Evolutionary conservation across 2,113 vertebrate genomes (phyloP), one percentile per base, ranked within the genome.

Genomic region (Castor canadensis): DNA sequence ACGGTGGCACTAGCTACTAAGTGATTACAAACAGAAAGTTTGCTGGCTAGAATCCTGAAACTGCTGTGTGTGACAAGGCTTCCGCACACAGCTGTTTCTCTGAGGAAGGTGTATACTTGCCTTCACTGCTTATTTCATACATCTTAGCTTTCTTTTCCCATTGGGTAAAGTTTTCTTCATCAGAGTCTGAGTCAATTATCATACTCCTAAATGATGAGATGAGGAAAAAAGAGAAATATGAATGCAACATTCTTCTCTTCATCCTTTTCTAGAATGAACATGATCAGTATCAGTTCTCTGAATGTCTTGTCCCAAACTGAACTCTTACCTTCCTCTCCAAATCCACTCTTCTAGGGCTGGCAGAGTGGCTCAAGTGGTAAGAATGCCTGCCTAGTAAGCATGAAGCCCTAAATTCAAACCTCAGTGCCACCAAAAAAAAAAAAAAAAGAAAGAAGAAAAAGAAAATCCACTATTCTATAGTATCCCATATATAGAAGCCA

Each of bases 41-140:
- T 89, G 72, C 60, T 26, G 15, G 49, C 20, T 40, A 20, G 13
- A 28, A 83, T 77, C 32, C 89, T 62, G 30, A 89, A 72, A 89
- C 9, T 35, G 60, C 35, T 47, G 7, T 45, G 56, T 16, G 1
- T 62, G 49, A 69, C 8, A 75, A 89, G 38, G 49, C 58, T 43
- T 85, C n/a, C 19, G 16, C 69, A n/a, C 54, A 49, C 58, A 87
- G 56, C 45, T 75, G 40, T 66, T 90, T 82, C 84, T 83, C 47
- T 52, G 56, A 52, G 24, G 15, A 9, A 80, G 9, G 5, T 58
- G 49, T 47, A 54, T 90, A 97, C 96, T 97, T 94, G 28, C 96
- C 95, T 43, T 89, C 1, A 7, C 5, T 54, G 32, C 0, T 66
- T 7, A 15, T 38, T 52, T 80, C 32, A 6, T 1, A 1, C 13